Base-by-base conservation (phyloP, 2,888 invertebrate genomes). In the Tetropium fuscum region DNA sequence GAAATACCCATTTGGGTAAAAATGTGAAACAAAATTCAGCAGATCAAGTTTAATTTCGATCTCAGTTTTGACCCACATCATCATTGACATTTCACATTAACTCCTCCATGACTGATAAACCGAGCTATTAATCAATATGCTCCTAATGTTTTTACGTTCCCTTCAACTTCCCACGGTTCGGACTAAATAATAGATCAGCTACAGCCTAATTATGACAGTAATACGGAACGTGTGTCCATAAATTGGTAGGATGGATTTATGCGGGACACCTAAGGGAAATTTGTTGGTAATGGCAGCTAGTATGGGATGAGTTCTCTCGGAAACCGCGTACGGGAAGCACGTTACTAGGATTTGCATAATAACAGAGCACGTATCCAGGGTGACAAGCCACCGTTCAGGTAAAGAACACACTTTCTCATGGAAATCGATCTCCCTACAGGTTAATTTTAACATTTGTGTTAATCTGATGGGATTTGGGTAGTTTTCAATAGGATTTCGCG, bases 251-350 rank as follows among this genome's bases (percentile, higher is more conserved):
- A 20, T 44, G 47, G 58, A 58, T 60, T 58, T 58, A 58, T 49
- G 44, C 34, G 43, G 55, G 41, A 48, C 60, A 64, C 64, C 64
- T 60, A 56, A 25, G 57, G 40, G 54, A 57, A 63, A 59, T 64
- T 49, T 54, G 54, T 36, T 53, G 56, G 54, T 64, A 49, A 56
- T 58, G 55, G 40, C 43, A 43, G 57, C 27, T 53, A 47, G 54
- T 55, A 38, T 38, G 40, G 59, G 49, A 44, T 36, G 58, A 40
- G 56, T 51, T 51, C 49, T 44, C 57, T 59, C 43, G 66, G 66
- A 66, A 66, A 66, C 66, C 66, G 63, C 63, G 63, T 45, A 60
- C 61, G 60, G 66, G 66, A 66, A 66, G 63, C 60, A 53, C 66
- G 63, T 66, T 66, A 66, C 58, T 27, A 34, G 57, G 51, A 66